Conservation (phyloP, 53 echinoderm and acorn worm species). For the Actinopyga echinites region DNA sequence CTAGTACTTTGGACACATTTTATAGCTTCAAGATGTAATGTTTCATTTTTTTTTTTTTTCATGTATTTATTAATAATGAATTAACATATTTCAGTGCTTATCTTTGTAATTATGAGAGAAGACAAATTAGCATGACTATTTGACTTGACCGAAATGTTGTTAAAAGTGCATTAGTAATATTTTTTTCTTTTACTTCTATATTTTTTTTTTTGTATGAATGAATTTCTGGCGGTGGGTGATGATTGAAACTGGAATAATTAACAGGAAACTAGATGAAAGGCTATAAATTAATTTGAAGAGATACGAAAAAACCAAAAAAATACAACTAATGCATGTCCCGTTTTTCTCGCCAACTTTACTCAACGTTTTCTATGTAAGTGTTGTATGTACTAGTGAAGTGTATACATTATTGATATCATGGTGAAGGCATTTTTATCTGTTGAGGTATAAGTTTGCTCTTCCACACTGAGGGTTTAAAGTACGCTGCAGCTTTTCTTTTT, state of each 20-base stretch:
- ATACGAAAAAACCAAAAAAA: background rate
- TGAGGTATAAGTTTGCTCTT: conserved; percentile 29
- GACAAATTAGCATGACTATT: conserved; percentile 6
- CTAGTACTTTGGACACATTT: too few species aligned
- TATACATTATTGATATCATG: conserved; percentile 25
- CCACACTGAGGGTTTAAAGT: background rate
- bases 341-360: background rate
- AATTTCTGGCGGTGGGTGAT: conserved; percentile 5
- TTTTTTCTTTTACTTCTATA: background rate
- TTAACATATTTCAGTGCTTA: background rate
- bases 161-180: background rate
- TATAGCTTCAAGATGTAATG: too few species aligned
- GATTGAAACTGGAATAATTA: background rate
- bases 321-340: conserved; percentile 29
- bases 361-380: conserved; percentile 25
- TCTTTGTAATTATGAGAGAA: conserved; percentile 21
- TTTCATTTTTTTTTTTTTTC: conserved; percentile 1
- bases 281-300: conserved; percentile 20
- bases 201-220: conserved; percentile 24
- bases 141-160: background rate
- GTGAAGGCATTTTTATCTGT: conserved; percentile 38
- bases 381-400: conserved; percentile 37
- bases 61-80: conserved; percentile 24
- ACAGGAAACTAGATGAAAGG: background rate
- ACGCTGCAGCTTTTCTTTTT: too few species aligned